Percentiles rank a stretch among this genome's conserved stretches.
Evolutionary conservation across 2,888 invertebrate species (phyloP).

Genomic region (Psylliodes chrysocephalus): DNA sequence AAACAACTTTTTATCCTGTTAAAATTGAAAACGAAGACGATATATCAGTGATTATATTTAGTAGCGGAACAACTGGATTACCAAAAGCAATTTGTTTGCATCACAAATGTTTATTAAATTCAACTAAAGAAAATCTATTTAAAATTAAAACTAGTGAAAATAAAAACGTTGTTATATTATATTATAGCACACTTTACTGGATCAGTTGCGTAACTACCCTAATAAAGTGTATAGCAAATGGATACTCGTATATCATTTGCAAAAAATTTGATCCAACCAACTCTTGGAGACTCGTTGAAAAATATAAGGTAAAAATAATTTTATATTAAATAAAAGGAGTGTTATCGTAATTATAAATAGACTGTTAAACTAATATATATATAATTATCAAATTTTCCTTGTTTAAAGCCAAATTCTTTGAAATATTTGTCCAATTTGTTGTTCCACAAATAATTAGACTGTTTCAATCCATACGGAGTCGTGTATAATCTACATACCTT

Average conservation of each 20-base stretch:
- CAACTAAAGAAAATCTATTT: not conserved
- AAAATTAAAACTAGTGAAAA: not conserved
- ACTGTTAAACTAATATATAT: too few relatives aligned
- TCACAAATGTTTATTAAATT: conserved; percentile 22
- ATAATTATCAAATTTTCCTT: too few relatives aligned
- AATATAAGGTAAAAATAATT: conserved; percentile 42
- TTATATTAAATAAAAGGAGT: too few relatives aligned
- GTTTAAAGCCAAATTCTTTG: too few relatives aligned
- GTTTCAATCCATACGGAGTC: too few relatives aligned
- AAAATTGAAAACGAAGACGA: conserved; percentile 34
- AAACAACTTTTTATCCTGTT: conserved; percentile 47
- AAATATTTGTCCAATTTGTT: too few relatives aligned
- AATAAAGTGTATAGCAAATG: conserved; percentile 12
- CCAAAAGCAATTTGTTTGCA: conserved; percentile 54
- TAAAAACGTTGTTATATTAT: not conserved
- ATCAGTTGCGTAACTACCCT: conserved; percentile 11
- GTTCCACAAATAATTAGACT: too few relatives aligned
- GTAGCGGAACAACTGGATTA: conserved; percentile 56
- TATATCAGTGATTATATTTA: conserved; percentile 53
- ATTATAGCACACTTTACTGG: conserved; percentile 34
- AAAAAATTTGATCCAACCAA: conserved; percentile 27
- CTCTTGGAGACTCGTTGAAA: conserved; percentile 34
- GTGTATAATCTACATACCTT: too few relatives aligned
- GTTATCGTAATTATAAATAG: too few relatives aligned
- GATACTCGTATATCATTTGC: conserved; percentile 20